Conservation (phyloP, 2,888 invertebrate genomes). For the Cenopis cana region DNA sequence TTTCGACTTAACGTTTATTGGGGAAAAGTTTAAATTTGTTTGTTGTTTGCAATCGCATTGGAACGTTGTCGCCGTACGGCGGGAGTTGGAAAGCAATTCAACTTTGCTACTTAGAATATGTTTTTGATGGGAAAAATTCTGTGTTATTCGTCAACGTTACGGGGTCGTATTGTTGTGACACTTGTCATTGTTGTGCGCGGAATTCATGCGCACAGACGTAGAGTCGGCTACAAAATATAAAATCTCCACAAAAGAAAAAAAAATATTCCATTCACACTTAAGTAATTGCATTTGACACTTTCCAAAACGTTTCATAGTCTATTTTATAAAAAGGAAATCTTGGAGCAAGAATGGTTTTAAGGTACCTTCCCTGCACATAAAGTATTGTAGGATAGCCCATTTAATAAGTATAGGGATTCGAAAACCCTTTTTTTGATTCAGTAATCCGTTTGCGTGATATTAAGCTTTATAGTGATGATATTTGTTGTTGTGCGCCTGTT, state of each 20-base stretch:
- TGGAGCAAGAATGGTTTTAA: too few relatives aligned
- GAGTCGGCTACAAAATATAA: neutral
- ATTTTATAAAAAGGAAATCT: too few relatives aligned
- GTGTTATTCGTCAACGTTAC: conserved; percentile 50
- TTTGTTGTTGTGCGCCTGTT: too few relatives aligned
- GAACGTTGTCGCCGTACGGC: conserved; percentile 43
- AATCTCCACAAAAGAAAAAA: neutral
- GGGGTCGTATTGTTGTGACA: conserved; percentile 25
- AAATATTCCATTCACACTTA: too few relatives aligned
- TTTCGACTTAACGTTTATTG: neutral
- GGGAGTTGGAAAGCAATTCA: conserved; percentile 58
- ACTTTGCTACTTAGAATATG: conserved; percentile 59
- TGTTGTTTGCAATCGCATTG: neutral
- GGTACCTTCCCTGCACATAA: too few relatives aligned
- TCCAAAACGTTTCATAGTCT: too few relatives aligned
- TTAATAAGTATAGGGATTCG: too few relatives aligned
- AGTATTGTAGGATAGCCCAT: too few relatives aligned
- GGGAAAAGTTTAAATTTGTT: conserved; percentile 44
- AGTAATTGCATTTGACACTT: too few relatives aligned
- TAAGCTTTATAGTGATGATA: too few relatives aligned
- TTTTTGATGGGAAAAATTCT: conserved; percentile 52
- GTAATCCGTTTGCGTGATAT: too few relatives aligned
- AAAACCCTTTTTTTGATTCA: too few relatives aligned
- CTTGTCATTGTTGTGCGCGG: neutral
- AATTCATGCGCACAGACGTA: neutral